phyloP scores from a whole-genome alignment of 2,888 invertebrate genomes.

The Dryococelus australis region DNA sequence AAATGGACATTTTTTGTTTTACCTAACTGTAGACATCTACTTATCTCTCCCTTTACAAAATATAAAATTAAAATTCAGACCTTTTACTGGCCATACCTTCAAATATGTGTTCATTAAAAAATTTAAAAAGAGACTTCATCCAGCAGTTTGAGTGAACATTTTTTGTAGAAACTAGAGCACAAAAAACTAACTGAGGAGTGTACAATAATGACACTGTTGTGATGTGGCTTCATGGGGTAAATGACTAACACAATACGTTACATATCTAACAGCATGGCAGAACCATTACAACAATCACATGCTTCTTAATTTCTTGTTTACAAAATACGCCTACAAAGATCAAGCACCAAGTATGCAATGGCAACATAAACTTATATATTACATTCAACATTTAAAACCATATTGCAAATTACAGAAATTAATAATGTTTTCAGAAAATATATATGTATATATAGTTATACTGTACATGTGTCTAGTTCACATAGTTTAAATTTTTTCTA shows the following conservation, averaged over 20 bases:
- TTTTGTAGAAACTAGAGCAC: background rate
- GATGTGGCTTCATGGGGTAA: slow-evolving; percentile 39
- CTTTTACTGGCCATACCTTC: background rate
- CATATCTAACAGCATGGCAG: slow-evolving; percentile 27
- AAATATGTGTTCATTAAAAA: background rate
- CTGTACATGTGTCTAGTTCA: slow-evolving; percentile 37
- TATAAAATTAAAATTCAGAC: background rate
- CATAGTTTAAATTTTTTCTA: slow-evolving; percentile 32
- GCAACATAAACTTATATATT: slow-evolving; percentile 44
- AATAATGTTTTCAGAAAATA: slow-evolving; percentile 46
- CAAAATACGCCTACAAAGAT: slow-evolving; percentile 43
- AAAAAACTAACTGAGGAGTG: background rate
- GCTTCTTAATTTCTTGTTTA: slow-evolving; percentile 36
- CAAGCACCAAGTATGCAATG: slow-evolving; percentile 46
- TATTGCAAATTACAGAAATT: slow-evolving; percentile 44
- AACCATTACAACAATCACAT: slow-evolving; percentile 34
- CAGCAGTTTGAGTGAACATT: background rate
- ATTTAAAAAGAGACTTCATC: background rate
- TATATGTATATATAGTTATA: slow-evolving; percentile 43
- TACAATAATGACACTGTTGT: slow-evolving; percentile 34
- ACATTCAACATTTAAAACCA: slow-evolving; percentile 43
- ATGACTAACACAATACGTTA: slow-evolving; percentile 34
- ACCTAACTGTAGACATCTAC: no score
- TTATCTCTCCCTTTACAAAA: no score
- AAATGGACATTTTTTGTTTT: no score